Percentiles rank a stretch among this genome's conserved stretches.
phyloP scores from a whole-genome alignment of 2,888 invertebrate species.

The Mamestra brassicae region DNA sequence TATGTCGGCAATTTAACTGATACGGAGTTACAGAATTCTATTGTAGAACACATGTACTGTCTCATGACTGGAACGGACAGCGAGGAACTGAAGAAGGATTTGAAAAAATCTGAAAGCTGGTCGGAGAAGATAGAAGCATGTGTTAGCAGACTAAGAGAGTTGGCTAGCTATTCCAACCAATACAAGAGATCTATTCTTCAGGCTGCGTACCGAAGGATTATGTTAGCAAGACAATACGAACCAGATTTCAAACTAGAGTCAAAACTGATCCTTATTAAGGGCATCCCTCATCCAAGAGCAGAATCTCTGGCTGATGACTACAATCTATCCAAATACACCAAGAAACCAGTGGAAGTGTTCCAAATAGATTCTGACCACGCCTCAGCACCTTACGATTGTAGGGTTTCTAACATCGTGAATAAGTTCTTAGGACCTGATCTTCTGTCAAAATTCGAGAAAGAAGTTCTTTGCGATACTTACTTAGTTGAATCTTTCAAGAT shows the following conservation, averaged over 20 bases:
- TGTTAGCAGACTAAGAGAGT: constrained; percentile 59
- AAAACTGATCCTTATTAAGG: constrained; percentile 74
- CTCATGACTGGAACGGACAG: constrained; percentile 65
- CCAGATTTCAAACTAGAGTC: constrained; percentile 73
- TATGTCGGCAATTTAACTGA: constrained; percentile 56
- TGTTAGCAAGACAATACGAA: constrained; percentile 70
- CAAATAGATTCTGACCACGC: constrained; percentile 70
- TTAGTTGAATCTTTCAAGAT: constrained; percentile 37
- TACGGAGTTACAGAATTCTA: constrained; percentile 67
- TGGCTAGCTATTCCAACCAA: constrained; percentile 68
- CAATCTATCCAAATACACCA: constrained; percentile 73
- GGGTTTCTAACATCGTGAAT: constrained; percentile 76
- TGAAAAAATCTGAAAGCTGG: constrained; percentile 65
- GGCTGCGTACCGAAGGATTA: constrained; percentile 71
- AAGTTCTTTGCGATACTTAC: constrained; percentile 69
- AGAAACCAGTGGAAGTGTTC: constrained; percentile 71
- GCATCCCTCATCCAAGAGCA: constrained; percentile 67
- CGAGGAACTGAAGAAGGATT: constrained; percentile 57
- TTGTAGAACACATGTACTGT: constrained; percentile 70
- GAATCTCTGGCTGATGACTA: constrained; percentile 70
- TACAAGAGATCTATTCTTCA: constrained; percentile 69
- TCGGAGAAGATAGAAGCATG: constrained; percentile 67
- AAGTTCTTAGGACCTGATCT: constrained; percentile 66
- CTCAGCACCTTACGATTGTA: constrained; percentile 69
- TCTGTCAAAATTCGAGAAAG: constrained; percentile 71